phyloP scores from a whole-genome alignment of 2,113 vertebrate species.

The Hemicordylus capensis region DNA sequence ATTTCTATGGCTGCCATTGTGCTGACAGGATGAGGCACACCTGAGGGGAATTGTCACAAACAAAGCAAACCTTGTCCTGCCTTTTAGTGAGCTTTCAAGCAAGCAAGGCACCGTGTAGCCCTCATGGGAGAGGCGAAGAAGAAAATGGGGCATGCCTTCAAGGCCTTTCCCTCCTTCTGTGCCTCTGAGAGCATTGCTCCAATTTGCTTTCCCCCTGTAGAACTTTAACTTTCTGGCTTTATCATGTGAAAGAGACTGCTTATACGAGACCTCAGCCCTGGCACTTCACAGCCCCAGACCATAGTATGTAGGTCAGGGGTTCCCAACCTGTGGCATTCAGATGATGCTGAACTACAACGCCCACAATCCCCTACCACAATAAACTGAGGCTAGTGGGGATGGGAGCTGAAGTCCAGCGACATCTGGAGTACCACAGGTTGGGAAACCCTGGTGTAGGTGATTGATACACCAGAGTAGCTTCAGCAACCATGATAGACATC shows the following conservation, averaged over 20 bases:
- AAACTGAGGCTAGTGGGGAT: no score
- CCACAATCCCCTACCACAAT: no score
- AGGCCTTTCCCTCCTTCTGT: not conserved
- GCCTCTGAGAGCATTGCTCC: not conserved
- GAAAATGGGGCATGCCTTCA: no score
- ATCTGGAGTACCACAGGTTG: no score
- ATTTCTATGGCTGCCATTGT: conserved; percentile 12
- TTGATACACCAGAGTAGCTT: no score
- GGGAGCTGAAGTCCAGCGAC: no score
- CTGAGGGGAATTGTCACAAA: conserved; percentile 3
- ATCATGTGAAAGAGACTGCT: not conserved
- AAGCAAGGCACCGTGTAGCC: not conserved
- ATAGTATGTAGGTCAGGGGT: no score
- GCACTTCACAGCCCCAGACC: not conserved
- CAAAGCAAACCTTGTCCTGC: not conserved
- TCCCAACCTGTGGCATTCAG: no score
- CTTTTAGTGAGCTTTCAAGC: not conserved
- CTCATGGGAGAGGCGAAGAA: not conserved
- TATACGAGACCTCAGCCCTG: not conserved
- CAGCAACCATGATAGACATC: no score
- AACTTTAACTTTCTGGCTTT: not conserved
- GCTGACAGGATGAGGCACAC: not conserved
- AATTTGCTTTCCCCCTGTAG: not conserved
- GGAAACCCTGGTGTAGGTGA: no score
- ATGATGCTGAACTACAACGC: no score